Evolutionary conservation across 1,140 invertebrate species (phyloP).

Genomic region (Saccostrea glomerata): DNA sequence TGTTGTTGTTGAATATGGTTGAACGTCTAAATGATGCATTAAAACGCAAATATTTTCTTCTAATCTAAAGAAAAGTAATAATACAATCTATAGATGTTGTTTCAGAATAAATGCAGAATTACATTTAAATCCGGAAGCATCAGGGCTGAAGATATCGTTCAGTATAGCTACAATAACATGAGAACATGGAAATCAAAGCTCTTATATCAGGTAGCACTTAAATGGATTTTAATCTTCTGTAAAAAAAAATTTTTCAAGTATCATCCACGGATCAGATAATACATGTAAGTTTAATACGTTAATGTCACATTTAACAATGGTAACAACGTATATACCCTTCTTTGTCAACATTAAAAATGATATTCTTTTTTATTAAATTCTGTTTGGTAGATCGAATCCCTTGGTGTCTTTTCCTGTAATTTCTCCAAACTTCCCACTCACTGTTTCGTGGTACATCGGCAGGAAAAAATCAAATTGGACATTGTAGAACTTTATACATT

Average conservation of each 20-base stretch:
- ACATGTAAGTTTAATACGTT: too few relatives aligned
- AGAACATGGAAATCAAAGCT: neutral
- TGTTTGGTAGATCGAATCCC: neutral
- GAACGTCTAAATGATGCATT: too few relatives aligned
- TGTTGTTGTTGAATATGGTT: neutral
- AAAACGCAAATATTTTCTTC: too few relatives aligned
- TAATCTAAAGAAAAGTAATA: too few relatives aligned
- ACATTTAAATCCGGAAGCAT: neutral
- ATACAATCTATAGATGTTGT: too few relatives aligned
- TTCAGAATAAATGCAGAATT: neutral
- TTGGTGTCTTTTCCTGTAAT: neutral
- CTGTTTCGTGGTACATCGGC: neutral
- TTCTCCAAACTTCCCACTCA: neutral
- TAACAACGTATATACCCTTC: too few relatives aligned
- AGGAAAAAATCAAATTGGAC: neutral
- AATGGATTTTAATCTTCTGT: too few relatives aligned
- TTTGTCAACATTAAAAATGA: too few relatives aligned
- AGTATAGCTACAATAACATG: slow-evolving; percentile 10
- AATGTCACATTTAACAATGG: too few relatives aligned
- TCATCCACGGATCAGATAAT: too few relatives aligned
- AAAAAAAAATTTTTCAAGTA: too few relatives aligned
- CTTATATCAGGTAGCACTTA: neutral
- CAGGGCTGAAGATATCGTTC: neutral
- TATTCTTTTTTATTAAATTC: too few relatives aligned
- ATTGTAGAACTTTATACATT: neutral